Base-by-base conservation (phyloP, 2,888 invertebrate species). In the Dasysyrphus tricinctus region DNA sequence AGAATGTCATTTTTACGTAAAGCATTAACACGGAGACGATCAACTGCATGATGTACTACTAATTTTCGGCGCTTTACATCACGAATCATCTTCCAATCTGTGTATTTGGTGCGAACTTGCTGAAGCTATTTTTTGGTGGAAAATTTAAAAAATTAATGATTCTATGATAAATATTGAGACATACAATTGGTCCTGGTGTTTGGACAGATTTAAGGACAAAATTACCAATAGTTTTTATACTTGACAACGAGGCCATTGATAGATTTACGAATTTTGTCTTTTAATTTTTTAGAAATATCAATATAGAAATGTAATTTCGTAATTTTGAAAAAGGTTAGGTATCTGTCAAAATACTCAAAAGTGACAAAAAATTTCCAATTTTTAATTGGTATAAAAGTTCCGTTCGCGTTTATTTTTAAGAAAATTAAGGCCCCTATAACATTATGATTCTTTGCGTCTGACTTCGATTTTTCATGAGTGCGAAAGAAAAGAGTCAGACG, bases 1-100 rank as follows among this genome's bases (percentile, higher is more conserved):
- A 99, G 93, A 85, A 99, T 95, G 89, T 96, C 95, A 91, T 98
- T 98, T 91, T 96, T 97, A 77, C 97, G 94, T 78, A 99, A 90
- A 0, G 97, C 95, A 92, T 98, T 96, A 0, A 97, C 93, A 78
- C 98, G 95, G 76, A 97, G 93, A 88, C 98, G 94, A 80, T 96
- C 95, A 1, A 96, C 94, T 56, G 96, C 97, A 91, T 95, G 94
- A 90, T 97, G 95, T 49, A 95, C 94, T 0, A 96, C 95, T 90
- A 95, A 93, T 89, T 95, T 94, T 73, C 98, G 94, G 42, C 97
- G 94, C 91, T 97, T 97, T 0, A 96, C 96, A 92, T 99, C 99
- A 87, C 96, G 94, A 61, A 96, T 94, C 97, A 98, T 98, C 90
- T 95, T 94, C 94, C 96, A 96, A 91, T 97, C 96, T 0, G 96